Percentiles rank a stretch among this genome's conserved stretches.
Evolutionary conservation across 1,140 invertebrate genomes (phyloP).

Genomic region (Cyrtorhinus lividipennis): DNA sequence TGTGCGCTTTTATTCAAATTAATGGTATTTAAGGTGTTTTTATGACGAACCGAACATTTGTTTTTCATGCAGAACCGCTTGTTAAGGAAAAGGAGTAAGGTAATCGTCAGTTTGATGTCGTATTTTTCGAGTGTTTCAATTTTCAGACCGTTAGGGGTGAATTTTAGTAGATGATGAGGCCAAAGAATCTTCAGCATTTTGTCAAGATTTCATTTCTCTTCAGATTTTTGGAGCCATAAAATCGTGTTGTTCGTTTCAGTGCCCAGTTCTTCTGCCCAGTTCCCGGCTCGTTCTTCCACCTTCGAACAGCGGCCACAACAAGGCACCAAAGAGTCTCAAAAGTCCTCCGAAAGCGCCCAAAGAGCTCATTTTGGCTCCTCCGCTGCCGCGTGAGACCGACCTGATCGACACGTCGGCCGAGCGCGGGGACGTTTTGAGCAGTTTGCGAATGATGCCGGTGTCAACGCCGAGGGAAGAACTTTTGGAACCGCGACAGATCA

Average conservation of each 20-base stretch:
- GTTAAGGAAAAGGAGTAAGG: conserved; percentile 26
- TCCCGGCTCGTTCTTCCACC: neutral
- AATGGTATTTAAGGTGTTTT: neutral
- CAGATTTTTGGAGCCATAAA: too few species aligned
- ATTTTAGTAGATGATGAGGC: too few species aligned
- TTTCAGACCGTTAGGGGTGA: too few species aligned
- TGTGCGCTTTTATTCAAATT: too few species aligned
- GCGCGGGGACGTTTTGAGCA: conserved; percentile 16
- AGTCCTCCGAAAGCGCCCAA: neutral
- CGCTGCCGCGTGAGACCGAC: conserved; percentile 10
- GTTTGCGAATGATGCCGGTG: conserved; percentile 21
- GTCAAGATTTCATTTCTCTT: too few species aligned
- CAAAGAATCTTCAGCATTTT: too few species aligned
- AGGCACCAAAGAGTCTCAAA: neutral
- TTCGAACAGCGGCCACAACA: neutral
- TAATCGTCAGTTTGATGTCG: too few species aligned
- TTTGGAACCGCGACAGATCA: conserved; percentile 8
- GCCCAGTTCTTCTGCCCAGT: neutral
- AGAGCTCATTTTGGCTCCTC: neutral
- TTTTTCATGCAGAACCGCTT: conserved; percentile 24
- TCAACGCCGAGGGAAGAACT: conserved; percentile 8
- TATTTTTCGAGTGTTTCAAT: too few species aligned
- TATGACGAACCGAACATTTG: neutral
- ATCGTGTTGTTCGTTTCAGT: too few species aligned
- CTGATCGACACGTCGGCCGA: conserved; percentile 19